A percentile compares a stretch with the other conserved stretches of the same genome.
phyloP scores from a whole-genome alignment of 2,113 vertebrate species.

The Seriola dumerili region DNA sequence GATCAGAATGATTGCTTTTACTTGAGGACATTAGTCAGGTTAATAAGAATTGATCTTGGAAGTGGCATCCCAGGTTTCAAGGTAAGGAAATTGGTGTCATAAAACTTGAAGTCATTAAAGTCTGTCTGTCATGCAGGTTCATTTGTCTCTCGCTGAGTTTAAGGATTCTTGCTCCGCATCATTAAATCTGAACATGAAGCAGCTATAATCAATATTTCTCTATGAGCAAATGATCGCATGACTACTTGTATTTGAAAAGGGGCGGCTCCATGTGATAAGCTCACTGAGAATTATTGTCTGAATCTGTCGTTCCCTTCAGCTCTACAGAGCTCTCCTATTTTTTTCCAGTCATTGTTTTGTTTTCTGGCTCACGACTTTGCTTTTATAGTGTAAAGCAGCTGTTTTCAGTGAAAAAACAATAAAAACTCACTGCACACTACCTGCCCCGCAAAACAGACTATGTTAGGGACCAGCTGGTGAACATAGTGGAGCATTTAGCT shows the following conservation, averaged over 20 bases:
- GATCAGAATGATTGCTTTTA: conserved; percentile 31
- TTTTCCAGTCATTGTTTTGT: not conserved
- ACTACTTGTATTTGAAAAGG: not conserved
- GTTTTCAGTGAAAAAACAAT: not conserved
- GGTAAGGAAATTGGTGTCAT: not conserved
- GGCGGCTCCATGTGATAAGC: not conserved
- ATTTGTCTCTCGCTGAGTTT: not conserved
- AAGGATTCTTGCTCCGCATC: not conserved
- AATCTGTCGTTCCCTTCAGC: not conserved
- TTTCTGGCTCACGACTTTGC: not conserved
- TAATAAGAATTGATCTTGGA: conserved; percentile 37
- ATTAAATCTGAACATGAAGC: not conserved
- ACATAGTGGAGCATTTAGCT: not conserved
- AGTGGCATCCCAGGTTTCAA: conserved; percentile 10
- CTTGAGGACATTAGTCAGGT: not conserved
- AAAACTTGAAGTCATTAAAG: conserved; percentile 9
- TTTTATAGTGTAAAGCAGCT: not conserved
- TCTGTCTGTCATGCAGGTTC: not conserved
- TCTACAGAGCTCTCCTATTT: not conserved
- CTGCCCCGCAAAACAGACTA: not conserved
- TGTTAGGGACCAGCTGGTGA: not conserved
- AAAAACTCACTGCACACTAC: too few relatives aligned
- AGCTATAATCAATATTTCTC: not conserved
- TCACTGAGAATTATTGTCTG: not conserved
- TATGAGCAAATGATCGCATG: not conserved